Conservation (phyloP, 2,113 vertebrate species). For the Craseonycteris thonglongyai region DNA sequence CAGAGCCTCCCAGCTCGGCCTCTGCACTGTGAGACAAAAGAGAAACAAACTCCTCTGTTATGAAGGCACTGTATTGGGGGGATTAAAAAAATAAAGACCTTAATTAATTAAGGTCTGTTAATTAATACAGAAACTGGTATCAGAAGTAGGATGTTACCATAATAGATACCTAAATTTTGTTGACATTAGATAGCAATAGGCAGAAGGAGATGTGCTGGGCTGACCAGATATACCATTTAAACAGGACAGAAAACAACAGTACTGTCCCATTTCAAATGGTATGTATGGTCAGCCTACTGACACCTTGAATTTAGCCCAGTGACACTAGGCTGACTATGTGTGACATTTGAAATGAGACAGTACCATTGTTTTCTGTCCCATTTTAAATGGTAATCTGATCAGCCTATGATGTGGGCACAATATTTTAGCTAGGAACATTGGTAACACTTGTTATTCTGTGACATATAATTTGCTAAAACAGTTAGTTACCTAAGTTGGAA, state of each 20-base stretch:
- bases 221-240: too few species aligned
- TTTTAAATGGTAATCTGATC: too few species aligned
- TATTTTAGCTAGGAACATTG: neutral
- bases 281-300: too few species aligned
- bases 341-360: too few species aligned
- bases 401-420: neutral
- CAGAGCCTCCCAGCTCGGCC: neutral
- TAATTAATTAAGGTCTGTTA: neutral
- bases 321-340: too few species aligned
- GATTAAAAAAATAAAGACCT: neutral
- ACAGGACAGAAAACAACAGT: too few species aligned
- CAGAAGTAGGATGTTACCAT: neutral
- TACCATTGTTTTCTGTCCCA: too few species aligned
- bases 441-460: neutral
- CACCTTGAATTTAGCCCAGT: too few species aligned
- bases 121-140: neutral
- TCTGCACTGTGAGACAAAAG: neutral
- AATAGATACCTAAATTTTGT: neutral
- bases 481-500: neutral
- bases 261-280: too few species aligned
- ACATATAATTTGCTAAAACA: neutral
- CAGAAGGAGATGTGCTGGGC: neutral
- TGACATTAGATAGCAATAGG: neutral
- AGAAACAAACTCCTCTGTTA: neutral
- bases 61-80: neutral